Evolutionary conservation across 2,888 invertebrate genomes (phyloP).

Genomic region (Anaspis maculata): DNA sequence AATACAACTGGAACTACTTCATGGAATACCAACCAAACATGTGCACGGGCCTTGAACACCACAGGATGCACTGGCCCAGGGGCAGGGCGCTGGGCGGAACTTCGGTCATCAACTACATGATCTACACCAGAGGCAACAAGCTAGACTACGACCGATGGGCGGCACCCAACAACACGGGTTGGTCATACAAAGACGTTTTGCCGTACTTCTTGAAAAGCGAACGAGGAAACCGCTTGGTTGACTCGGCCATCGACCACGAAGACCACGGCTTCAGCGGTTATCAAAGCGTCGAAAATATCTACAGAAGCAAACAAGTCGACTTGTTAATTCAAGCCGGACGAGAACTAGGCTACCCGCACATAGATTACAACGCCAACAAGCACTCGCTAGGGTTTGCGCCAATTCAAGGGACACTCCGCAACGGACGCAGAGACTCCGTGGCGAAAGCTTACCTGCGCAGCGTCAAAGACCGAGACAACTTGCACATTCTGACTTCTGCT

Average conservation of each 20-base stretch:
- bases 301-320: slow-evolving; percentile 27
- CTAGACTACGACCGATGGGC: slow-evolving; percentile 62
- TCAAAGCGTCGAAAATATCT: slow-evolving; percentile 50
- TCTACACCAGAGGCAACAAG: slow-evolving; percentile 66
- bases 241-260: slow-evolving; percentile 43
- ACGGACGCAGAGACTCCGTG: slow-evolving; percentile 49
- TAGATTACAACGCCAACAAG: slow-evolving; percentile 40
- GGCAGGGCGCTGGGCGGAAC: slow-evolving; percentile 54
- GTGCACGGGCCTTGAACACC: slow-evolving; percentile 27
- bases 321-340: slow-evolving; percentile 23
- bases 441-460: slow-evolving; percentile 52
- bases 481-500: slow-evolving; percentile 49
- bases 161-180: slow-evolving; percentile 54
- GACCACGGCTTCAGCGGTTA: slow-evolving; percentile 51
- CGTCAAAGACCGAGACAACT: slow-evolving; percentile 47
- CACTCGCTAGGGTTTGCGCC: slow-evolving; percentile 39
- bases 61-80: slow-evolving; percentile 42
- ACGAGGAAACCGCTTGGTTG: slow-evolving; percentile 45
- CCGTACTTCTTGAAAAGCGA: slow-evolving; percentile 46
- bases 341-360: slow-evolving; percentile 36
- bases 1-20: slow-evolving; percentile 37
- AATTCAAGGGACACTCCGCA: slow-evolving; percentile 42
- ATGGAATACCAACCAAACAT: slow-evolving; percentile 27
- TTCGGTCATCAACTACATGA: slow-evolving; percentile 56
- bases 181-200: slow-evolving; percentile 48